Conservation (phyloP, 2,888 invertebrate species). For the Eulithis testata region DNA sequence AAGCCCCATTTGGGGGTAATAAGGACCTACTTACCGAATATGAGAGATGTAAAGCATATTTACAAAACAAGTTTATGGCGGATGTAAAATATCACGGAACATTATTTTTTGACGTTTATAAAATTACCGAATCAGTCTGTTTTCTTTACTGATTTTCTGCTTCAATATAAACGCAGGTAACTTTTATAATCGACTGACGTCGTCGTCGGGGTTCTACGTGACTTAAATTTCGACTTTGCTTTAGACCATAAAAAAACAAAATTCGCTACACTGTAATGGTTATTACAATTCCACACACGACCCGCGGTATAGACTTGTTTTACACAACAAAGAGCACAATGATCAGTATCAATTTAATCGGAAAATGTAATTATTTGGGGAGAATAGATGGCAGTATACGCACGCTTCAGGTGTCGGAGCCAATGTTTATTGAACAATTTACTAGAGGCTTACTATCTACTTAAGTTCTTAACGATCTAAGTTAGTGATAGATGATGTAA, state of each 20-base stretch:
- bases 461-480: constrained; percentile 58
- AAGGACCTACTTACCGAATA: no score
- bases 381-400: constrained; percentile 26
- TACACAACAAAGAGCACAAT: constrained; percentile 56
- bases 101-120: neutral
- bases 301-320: constrained; percentile 57
- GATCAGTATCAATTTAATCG: constrained; percentile 31
- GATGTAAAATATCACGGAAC: neutral
- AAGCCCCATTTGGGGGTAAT: no score
- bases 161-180: constrained; percentile 34
- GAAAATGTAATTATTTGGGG: constrained; percentile 34
- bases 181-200: constrained; percentile 44
- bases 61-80: neutral
- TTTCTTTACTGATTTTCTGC: constrained; percentile 22
- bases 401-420: constrained; percentile 41
- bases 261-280: constrained; percentile 55
- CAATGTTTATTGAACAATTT: constrained; percentile 50
- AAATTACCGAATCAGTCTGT: constrained; percentile 22
- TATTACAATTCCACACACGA: constrained; percentile 65
- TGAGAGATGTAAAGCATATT: neutral
- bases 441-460: constrained; percentile 53
- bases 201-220: constrained; percentile 50
- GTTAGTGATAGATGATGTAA: constrained; percentile 52
- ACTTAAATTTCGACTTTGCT: constrained; percentile 53
- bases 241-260: constrained; percentile 56